These are phyloP conservation scores for Cheilosia urbana DNA, from an alignment of 2,888 invertebrate species.

Conservation along the genomic window DNA sequence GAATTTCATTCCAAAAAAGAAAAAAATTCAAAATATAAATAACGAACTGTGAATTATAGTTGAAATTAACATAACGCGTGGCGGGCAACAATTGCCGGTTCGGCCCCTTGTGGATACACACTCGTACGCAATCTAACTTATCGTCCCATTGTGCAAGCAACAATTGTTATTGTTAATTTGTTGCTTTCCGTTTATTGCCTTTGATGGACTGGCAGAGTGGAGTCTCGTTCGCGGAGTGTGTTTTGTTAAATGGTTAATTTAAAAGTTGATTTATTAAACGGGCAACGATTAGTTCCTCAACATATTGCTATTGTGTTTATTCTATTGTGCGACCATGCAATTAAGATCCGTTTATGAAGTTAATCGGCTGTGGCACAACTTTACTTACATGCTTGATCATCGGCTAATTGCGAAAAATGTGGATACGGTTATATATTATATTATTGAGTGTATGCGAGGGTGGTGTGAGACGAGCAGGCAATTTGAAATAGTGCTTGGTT, in stretches of 20 bases:
- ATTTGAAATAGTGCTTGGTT: conserved; percentile 13
- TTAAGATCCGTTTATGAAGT: conserved; percentile 61
- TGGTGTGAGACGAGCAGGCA: not conserved
- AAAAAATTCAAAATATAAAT: not conserved
- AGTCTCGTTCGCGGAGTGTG: not conserved
- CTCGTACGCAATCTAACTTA: conserved; percentile 52
- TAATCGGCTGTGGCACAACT: conserved; percentile 54
- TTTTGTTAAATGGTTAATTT: conserved; percentile 46
- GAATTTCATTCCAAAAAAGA: conserved; percentile 28
- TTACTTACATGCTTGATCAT: conserved; percentile 51
- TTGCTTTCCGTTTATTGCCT: conserved; percentile 7
- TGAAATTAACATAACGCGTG: conserved; percentile 51
- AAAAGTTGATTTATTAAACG: conserved; percentile 42
- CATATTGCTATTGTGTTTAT: conserved; percentile 1
- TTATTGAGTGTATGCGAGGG: conserved; percentile 17
- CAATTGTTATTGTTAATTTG: conserved; percentile 47
- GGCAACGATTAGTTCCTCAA: conserved; percentile 40
- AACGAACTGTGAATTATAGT: not conserved
- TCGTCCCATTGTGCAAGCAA: conserved; percentile 35
- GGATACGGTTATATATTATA: conserved; percentile 54
- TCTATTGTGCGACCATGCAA: conserved; percentile 50
- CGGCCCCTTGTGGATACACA: conserved; percentile 9
- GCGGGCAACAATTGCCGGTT: conserved; percentile 8
- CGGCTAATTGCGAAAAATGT: conserved; percentile 68
- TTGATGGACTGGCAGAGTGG: not conserved